Base-by-base conservation (phyloP, 2,113 vertebrate genomes). In the Rutilus rutilus region DNA sequence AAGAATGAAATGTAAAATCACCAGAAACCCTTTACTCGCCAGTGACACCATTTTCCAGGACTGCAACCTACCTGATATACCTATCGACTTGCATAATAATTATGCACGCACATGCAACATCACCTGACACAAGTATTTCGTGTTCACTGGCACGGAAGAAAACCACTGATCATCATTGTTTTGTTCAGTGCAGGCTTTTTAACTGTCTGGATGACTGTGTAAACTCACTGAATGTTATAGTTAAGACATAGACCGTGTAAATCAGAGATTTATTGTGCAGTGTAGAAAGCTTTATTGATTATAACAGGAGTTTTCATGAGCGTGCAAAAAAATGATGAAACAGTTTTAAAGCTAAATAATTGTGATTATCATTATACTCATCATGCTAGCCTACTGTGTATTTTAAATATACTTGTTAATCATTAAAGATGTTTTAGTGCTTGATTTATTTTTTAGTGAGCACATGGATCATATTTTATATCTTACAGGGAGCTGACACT, bases 401-500 rank as follows among this genome's bases (percentile, higher is more conserved):
- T 57, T 57, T 57, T 57, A 9, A 57, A 57, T 2, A 57, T 21
- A 54, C 17, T 23, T 2, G 19, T 21, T 57, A 57, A 57, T 23
- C 6, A 23, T 57, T 57, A 23, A 57, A 57, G 8, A 57, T 21
- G 54, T 57, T 57, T 57, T 57, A 57, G 52, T 54, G 17, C 52
- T 57, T 21, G 52, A 17, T 7, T 57, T 21, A 19, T 21, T 54
- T 54, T 54, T 54, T 54, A 54, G 6, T 52, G 52, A 19, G 17
- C 17, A 6, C 6, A 57, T 57, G 19, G 19, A 57, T 57, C 6
- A 42, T 42, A 27, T 30, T 65, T 83, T 87, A 10, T 89, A 87
- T 86, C 90, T 94, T 95, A 76, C 92, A 99, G 98, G 98, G 98
- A 99, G 92, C 95, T 99, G 87, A 99, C 98, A 87, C 94, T 99